Conservation (phyloP, 2,797 vertebrate species). For the Sebastes miniatus region DNA sequence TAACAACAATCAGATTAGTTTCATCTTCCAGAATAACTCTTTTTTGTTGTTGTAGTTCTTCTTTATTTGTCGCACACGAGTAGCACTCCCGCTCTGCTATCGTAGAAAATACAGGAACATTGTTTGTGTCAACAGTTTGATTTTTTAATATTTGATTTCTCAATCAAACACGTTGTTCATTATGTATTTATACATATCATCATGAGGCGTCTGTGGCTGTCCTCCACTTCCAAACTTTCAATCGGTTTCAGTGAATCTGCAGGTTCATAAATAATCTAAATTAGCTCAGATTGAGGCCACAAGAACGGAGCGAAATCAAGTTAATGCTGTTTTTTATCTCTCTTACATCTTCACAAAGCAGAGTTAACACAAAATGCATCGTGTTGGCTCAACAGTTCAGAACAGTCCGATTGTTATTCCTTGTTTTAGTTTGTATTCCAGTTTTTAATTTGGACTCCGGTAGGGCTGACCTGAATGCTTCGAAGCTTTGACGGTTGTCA, state of each 20-base stretch:
- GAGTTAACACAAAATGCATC: not conserved
- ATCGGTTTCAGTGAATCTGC: not conserved
- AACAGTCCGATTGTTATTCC: not conserved
- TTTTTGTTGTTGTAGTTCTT: not conserved
- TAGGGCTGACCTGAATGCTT: no score
- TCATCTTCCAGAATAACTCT: not conserved
- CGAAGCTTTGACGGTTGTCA: no score
- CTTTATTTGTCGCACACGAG: not conserved
- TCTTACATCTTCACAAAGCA: not conserved
- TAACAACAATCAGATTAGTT: constrained; percentile 9
- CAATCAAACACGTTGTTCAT: constrained; percentile 5
- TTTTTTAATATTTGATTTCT: not conserved
- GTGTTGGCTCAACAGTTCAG: not conserved
- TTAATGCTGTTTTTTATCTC: not conserved
- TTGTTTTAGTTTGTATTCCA: not conserved
- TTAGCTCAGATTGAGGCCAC: not conserved
- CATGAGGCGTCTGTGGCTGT: constrained; percentile 5
- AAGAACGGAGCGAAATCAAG: not conserved
- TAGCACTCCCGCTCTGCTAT: not conserved
- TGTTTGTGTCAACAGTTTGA: constrained; percentile 20
- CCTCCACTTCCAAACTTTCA: not conserved
- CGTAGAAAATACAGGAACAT: not conserved
- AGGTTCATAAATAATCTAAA: not conserved
- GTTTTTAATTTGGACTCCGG: not conserved
- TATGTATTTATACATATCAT: constrained; percentile 44